Base-by-base conservation (phyloP, 2,797 vertebrate genomes). In the Poeciliopsis paucimaculata region DNA sequence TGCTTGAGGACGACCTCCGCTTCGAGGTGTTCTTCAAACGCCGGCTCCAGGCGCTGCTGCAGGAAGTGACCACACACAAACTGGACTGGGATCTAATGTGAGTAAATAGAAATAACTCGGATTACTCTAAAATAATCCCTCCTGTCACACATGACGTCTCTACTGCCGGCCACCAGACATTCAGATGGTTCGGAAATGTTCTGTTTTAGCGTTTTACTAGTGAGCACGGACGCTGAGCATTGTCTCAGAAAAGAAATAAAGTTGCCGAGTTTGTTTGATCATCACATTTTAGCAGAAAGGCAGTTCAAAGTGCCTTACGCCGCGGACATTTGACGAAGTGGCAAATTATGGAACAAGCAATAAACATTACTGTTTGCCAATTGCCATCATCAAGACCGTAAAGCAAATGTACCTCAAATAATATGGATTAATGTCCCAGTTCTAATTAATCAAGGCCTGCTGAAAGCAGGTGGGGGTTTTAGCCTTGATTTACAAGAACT, bases 1-100 rank as follows among this genome's bases (percentile, higher is more conserved):
- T 98, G 78, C 96, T 98, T 0, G 97, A 98, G 91, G 97, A 98
- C 0, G 97, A 98, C 88, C 94, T 98, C 41, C 95, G 97, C 31
- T 98, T 98, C 4, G 97, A 98, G 93, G 96, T 98, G 73, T 98
- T 98, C 93, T 98, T 98, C 91, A 98, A 94, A 89, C 95, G 97
- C 0, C 96, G 97, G 13, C 91, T 98, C 41, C 94, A 96, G 92
- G 95, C 96, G 45, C 95, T 98, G 82, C 95, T 98, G 95, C 87
- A 77, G 60, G 97, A 98, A 79, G 92, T 97, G 84, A 94, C 96
- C 49, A 93, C 84, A 0, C 94, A 96, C 26, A 84, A 90, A 31
- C 92, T 98, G 85, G 94, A 97, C 90, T 98, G 97, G 97, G 97
- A 98, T 88, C 96, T 98, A 80, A 98, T 98, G 97, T 97, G 88